These are phyloP conservation scores for Perizoma affinitatum DNA, from an alignment of 2,888 invertebrate genomes.

Conservation along the genomic window DNA sequence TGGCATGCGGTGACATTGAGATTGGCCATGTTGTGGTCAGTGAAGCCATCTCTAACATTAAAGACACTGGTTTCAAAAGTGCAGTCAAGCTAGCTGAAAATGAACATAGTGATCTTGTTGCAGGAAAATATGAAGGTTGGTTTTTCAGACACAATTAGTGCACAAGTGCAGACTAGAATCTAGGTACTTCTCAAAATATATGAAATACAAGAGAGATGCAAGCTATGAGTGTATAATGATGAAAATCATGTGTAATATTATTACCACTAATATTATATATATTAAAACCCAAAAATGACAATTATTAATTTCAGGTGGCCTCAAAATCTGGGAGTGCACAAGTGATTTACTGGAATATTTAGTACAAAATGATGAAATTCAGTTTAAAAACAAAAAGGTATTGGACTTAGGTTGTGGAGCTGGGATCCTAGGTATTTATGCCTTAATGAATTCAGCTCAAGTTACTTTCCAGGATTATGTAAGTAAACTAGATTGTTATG, in stretches of 20 bases:
- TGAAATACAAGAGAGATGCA: no score
- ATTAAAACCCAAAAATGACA: no score
- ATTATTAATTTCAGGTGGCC: constrained; percentile 86
- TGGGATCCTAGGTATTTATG: constrained; percentile 93
- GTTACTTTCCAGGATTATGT: constrained; percentile 98
- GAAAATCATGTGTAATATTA: no score
- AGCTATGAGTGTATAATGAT: no score
- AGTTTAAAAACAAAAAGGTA: constrained; percentile 83
- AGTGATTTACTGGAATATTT: constrained; percentile 90
- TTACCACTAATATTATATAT: no score
- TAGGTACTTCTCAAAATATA: no score
- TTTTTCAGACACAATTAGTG: no score
- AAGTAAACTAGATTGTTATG: constrained; percentile 56
- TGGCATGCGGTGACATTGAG: constrained; percentile 68
- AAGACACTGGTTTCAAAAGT: constrained; percentile 59
- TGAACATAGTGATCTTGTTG: constrained; percentile 89
- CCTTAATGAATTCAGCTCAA: constrained; percentile 86
- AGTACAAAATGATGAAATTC: constrained; percentile 51
- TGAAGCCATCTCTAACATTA: constrained; percentile 60
- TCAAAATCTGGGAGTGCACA: constrained; percentile 98
- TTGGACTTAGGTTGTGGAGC: constrained; percentile 97
- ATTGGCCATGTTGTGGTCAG: constrained; percentile 76
- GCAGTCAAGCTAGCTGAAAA: constrained; percentile 83
- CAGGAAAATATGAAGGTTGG: constrained; percentile 91
- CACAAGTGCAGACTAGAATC: no score